Percentiles rank a stretch among this genome's conserved stretches.
Conservation (phyloP, 2,113 vertebrate genomes). For the Scolopax mira region DNA sequence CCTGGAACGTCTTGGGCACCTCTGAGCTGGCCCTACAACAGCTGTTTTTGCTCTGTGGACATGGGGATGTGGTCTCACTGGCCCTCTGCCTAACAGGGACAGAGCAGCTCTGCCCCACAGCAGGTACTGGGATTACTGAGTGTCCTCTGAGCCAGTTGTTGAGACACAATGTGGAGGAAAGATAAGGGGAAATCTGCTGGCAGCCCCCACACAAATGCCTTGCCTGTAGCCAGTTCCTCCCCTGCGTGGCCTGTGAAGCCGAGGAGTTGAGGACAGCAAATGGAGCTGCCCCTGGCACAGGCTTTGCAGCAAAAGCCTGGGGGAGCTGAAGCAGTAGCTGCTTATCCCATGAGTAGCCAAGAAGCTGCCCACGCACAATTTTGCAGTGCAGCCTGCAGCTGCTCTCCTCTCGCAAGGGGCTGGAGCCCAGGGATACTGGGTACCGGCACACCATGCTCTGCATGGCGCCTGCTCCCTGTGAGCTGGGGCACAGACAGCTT, state of each 20-base stretch:
- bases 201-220: background rate
- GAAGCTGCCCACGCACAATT: conserved; percentile 19
- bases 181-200: background rate
- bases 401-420: background rate
- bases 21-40: background rate
- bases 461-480: fast-evolving
- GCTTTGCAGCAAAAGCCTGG: background rate
- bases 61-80: background rate
- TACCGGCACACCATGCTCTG: fast-evolving
- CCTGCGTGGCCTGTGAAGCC: background rate
- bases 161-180: background rate
- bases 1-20: fast-evolving
- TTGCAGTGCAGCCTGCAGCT: conserved; percentile 40
- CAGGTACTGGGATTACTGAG: background rate
- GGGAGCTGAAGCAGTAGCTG: conserved; percentile 43
- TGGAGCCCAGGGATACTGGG: background rate
- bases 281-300: conserved; percentile 12
- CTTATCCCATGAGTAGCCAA: conserved; percentile 37
- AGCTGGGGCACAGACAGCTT: background rate
- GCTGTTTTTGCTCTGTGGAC: background rate
- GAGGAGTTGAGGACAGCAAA: background rate
- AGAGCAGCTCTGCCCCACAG: background rate
- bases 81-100: background rate
- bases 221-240: background rate
- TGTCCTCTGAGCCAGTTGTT: background rate